A percentile compares a stretch with the other conserved stretches of the same genome.
phyloP scores from a whole-genome alignment of 2,797 vertebrate species.

The Chaetophractus vellerosus region DNA sequence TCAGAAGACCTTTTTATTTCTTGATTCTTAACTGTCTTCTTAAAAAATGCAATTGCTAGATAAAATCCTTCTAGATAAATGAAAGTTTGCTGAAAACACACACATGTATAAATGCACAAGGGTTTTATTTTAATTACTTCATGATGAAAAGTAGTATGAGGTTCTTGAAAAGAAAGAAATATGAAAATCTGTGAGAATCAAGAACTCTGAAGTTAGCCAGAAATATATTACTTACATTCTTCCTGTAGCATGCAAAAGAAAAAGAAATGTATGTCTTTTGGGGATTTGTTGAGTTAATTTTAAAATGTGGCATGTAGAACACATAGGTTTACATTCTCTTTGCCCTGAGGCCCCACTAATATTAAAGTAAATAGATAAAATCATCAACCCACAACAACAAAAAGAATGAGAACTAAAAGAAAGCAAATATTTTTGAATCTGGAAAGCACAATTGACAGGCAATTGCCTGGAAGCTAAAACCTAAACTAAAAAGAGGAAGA shows the following conservation, averaged over 20 bases:
- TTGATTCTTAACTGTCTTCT: slow-evolving; percentile 24
- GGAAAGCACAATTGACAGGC: background rate
- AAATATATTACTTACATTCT: background rate
- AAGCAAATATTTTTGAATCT: slow-evolving; percentile 25
- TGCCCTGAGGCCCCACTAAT: background rate
- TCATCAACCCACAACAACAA: background rate
- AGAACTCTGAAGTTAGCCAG: slow-evolving; percentile 8
- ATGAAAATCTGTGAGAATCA: slow-evolving; percentile 19
- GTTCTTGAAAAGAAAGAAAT: slow-evolving; percentile 1
- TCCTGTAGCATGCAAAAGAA: background rate
- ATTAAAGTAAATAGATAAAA: background rate
- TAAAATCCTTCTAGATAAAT: slow-evolving; percentile 31
- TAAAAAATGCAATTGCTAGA: background rate
- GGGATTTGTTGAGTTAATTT: slow-evolving; percentile 31
- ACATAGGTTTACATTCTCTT: slow-evolving; percentile 40
- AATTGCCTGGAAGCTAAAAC: slow-evolving; percentile 30
- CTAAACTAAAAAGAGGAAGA: background rate
- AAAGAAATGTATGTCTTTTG: background rate
- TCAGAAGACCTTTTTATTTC: background rate
- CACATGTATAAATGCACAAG: background rate
- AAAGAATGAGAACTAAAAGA: background rate
- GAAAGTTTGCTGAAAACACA: background rate
- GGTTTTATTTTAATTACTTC: slow-evolving; percentile 55
- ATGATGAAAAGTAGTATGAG: slow-evolving; percentile 5
- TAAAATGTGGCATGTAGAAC: slow-evolving; percentile 10